phyloP scores from a whole-genome alignment of 2,797 vertebrate genomes.

The Melanotaenia maccullochi region DNA sequence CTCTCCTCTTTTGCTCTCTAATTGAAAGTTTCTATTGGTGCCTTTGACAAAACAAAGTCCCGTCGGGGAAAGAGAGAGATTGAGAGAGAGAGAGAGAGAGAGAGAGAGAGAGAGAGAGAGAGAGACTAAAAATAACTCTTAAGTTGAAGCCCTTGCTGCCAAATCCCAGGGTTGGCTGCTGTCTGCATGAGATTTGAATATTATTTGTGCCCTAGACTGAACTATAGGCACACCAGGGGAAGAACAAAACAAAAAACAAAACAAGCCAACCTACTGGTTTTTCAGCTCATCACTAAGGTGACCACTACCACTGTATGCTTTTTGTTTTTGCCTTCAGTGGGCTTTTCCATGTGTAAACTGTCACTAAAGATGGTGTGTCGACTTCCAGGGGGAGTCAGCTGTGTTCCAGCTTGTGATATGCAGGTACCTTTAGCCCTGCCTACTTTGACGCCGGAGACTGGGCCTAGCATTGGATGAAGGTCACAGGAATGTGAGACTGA shows the following conservation, averaged over 20 bases:
- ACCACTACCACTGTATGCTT: conserved; percentile 42
- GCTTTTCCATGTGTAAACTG: conserved; percentile 63
- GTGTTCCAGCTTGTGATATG: conserved; percentile 63
- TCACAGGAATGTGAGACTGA: conserved; percentile 88
- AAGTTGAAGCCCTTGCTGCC: conserved; percentile 79
- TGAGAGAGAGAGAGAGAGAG: conserved; percentile 61
- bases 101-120: conserved; percentile 63
- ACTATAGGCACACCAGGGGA: conserved; percentile 37
- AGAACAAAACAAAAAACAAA: conserved; percentile 43
- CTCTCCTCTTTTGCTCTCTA: conserved; percentile 53
- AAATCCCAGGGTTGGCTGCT: conserved; percentile 78
- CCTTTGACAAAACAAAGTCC: conserved; percentile 79
- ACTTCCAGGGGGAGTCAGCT: conserved; percentile 54
- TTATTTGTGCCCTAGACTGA: conserved; percentile 66
- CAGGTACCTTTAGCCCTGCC: conserved; percentile 76
- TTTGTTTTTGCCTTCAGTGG: conserved; percentile 55
- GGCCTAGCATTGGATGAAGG: conserved; percentile 89
- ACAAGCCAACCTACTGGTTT: conserved; percentile 43
- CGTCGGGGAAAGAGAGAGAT: conserved; percentile 64
- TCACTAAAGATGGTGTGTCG: conserved; percentile 54
- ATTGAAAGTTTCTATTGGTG: conserved; percentile 84
- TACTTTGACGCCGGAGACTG: conserved; percentile 70
- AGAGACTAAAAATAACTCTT: conserved; percentile 83
- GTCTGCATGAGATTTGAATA: conserved; percentile 82
- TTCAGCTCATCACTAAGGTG: conserved; percentile 64